These are phyloP conservation scores for Hypercompe scribonia DNA, from an alignment of 2,888 invertebrate species.

Conservation along the genomic window DNA sequence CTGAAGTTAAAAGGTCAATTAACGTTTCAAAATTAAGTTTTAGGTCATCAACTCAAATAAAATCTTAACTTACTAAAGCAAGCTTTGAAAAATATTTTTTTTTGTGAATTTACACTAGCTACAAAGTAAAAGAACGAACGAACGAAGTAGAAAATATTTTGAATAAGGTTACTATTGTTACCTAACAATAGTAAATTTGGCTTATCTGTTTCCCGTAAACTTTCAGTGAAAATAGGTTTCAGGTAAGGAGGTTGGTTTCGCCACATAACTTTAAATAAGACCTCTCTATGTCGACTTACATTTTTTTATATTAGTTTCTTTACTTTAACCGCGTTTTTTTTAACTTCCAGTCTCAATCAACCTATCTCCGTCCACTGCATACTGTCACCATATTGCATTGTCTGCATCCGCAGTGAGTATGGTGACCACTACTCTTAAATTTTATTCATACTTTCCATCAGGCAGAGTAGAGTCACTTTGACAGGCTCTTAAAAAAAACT, in stretches of 20 bases:
- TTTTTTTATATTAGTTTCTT: background rate
- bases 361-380: too few relatives aligned
- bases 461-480: too few relatives aligned
- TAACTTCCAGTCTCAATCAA: too few relatives aligned
- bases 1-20: too few relatives aligned
- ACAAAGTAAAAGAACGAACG: background rate
- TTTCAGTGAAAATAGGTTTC: background rate
- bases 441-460: too few relatives aligned
- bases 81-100: background rate
- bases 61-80: background rate
- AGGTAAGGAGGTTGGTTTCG: background rate
- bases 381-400: too few relatives aligned
- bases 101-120: background rate
- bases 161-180: conserved; percentile 9
- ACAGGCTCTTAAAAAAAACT: too few relatives aligned
- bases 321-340: background rate
- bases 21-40: too few relatives aligned
- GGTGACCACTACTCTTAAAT: too few relatives aligned
- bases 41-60: background rate
- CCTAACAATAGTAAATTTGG: background rate
- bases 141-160: background rate
- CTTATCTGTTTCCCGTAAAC: background rate
- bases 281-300: background rate
- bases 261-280: background rate
- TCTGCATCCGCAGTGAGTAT: too few relatives aligned